Base-by-base conservation (phyloP, 2,113 vertebrate species). In the Rhizomys pruinosus region DNA sequence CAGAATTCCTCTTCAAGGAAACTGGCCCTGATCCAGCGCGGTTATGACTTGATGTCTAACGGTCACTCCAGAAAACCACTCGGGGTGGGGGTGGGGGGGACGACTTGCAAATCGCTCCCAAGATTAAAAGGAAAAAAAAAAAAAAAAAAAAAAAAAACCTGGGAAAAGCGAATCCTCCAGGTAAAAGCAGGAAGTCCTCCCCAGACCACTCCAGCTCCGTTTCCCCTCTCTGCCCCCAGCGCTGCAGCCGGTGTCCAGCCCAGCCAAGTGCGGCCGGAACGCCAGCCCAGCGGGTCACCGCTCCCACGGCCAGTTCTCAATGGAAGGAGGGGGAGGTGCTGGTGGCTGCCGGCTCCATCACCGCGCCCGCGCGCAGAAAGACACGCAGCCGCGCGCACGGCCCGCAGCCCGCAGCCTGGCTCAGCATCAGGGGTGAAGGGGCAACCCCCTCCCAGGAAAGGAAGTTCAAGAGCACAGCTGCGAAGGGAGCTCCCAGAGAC, bases 221-320 rank as follows among this genome's bases (percentile, higher is more conserved):
- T 63, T 52, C n/a, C 80, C 52, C n/a, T 84, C 76, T 89, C 89
- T 34, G 78, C 63, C 39, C 69, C 93, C 84, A 55, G 63, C 64
- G 23, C 72, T 47, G 17, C 32, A 3, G 32, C 86, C 78, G 0
- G 80, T 80, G 89, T 29, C 84, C 37, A 29, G 74, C 87, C 10
- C 32, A 47, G 37, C 42, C 7, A 1, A 69, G 52, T 10, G 81
- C 39, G n/a, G 52, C 78, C 91, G 80, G 92, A 77, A 96, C 55
- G 82, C 88, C 87, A 61, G 66, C 92, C 94, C 59, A 3, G 80
- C 44, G 3, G 82, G 86, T 89, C 90, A 59, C 12, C n/a, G 78
- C 84, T 76, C n/a, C 84, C 32, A 42, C 86, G 4, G 74, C 80
- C 64, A 27, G 84, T 77, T 89, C 94, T 97, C 97, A 81, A 92